Base-by-base conservation (phyloP, 64 coral and sea anemone genomes). In the Dendrophyllia cribrosa region DNA sequence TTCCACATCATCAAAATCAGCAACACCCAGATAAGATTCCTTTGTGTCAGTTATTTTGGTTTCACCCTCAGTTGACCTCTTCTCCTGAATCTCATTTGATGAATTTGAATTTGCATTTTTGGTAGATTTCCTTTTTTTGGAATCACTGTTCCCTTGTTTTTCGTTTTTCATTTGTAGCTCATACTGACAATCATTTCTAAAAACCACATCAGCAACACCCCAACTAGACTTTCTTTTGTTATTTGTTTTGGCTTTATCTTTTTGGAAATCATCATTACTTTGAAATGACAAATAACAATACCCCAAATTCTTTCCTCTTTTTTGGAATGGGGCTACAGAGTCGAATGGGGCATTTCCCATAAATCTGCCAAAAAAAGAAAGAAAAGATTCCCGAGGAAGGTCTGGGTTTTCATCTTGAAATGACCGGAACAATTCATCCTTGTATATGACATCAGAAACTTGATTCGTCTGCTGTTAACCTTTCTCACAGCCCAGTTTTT, bases 401-500 rank as follows among this genome's bases (percentile, higher is more conserved):
- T 70, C 67, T 24, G 67, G 66, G 23, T 70, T 70, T 70, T 70
- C 67, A 70, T 20, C 67, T 24, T 70, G 22, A 70, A 70, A 70
- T 3, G 25, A 20, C 67, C 26, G 67, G 24, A 70, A 70, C 22
- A 70, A n/a, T 7, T 70, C 66, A 70, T 70, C 66, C 23, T 70
- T 70, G 23, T 23, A n/a, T 70, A 70, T 23, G 66, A 70, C 66
- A 70, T 11, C 11, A 3, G 66, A 70, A 70, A n/a, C 21, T 70
- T n/a, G 21, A 23, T 70, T n/a, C 23, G 67, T 70, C 67, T 70
- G 20, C 67, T 34, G 67, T 70, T n/a, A n/a, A 43, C 67, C 67
- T 70, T 70, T 70, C 20, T 12, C 23, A 26, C 3, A 21, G 11
- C 3, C 66, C 43, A 6, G 7, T 66, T 0, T 19, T 5, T 16